Evolutionary conservation across 2,888 invertebrate genomes (phyloP).

Genomic region (Zele albiditarsus): DNA sequence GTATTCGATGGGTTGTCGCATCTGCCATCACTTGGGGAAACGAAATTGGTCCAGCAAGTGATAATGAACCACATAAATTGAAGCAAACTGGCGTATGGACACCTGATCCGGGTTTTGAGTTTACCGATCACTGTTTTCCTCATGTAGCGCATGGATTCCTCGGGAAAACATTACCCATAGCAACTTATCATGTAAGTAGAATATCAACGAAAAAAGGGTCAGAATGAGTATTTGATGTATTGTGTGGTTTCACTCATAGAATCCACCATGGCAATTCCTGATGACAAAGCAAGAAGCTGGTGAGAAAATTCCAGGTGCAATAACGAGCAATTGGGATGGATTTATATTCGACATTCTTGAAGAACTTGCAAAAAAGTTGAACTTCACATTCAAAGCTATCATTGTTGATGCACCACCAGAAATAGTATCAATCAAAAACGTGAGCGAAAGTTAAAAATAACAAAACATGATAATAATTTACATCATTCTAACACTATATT

Average conservation of each 20-base stretch:
- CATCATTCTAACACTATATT: background rate
- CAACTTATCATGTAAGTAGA: slow-evolving; percentile 83
- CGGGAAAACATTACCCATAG: slow-evolving; percentile 81
- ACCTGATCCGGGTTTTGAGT: slow-evolving; percentile 79
- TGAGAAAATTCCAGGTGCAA: slow-evolving; percentile 58
- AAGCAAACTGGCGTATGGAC: slow-evolving; percentile 83
- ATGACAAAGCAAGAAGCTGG: slow-evolving; percentile 78
- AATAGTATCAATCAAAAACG: slow-evolving; percentile 28
- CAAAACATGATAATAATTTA: background rate
- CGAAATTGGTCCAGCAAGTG: slow-evolving; percentile 71
- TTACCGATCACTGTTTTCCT: slow-evolving; percentile 84
- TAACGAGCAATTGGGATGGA: slow-evolving; percentile 76
- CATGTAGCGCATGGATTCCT: slow-evolving; percentile 87
- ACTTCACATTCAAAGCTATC: slow-evolving; percentile 81
- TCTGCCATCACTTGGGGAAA: slow-evolving; percentile 77
- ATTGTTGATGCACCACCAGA: slow-evolving; percentile 22
- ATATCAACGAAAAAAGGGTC: background rate
- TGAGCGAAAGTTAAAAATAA: background rate
- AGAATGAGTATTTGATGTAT: background rate
- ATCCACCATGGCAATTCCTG: slow-evolving; percentile 89
- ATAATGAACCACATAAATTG: slow-evolving; percentile 59
- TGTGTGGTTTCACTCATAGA: slow-evolving; percentile 74
- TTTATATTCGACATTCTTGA: slow-evolving; percentile 86
- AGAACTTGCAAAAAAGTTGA: slow-evolving; percentile 83
- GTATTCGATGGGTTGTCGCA: slow-evolving; percentile 73